Evolutionary conservation across 2,888 invertebrate genomes (phyloP).

Genomic region (Polyploca ridens): DNA sequence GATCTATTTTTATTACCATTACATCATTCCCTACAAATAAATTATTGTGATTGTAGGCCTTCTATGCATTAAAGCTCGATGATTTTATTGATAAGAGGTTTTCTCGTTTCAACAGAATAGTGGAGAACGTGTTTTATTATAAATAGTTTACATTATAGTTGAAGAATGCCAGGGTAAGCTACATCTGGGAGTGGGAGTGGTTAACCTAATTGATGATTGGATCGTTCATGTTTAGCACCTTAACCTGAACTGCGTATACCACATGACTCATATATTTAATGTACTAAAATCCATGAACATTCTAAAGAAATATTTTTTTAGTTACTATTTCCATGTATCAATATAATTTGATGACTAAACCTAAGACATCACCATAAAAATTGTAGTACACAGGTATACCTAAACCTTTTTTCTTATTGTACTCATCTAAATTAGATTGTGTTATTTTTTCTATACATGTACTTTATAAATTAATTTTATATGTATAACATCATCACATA

Average conservation of each 20-base stretch:
- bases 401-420: no score
- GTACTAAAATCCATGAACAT: background rate
- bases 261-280: conserved; percentile 20
- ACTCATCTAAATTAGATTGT: no score
- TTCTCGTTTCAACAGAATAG: conserved; percentile 65
- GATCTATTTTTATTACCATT: conserved; percentile 65
- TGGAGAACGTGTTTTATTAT: conserved; percentile 42
- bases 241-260: conserved; percentile 31
- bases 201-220: conserved; percentile 56
- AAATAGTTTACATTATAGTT: conserved; percentile 42
- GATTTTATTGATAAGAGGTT: conserved; percentile 33
- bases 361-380: no score
- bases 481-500: background rate
- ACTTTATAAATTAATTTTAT: no score
- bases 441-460: no score
- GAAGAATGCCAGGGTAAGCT: conserved; percentile 82
- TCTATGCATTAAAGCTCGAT: conserved; percentile 15
- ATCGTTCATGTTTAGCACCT: conserved; percentile 54
- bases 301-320: no score
- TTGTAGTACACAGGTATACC: no score
- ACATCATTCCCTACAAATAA: conserved; percentile 58
- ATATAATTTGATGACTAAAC: background rate
- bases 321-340: conserved; percentile 7
- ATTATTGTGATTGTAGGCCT: conserved; percentile 17
- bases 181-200: conserved; percentile 75